These are phyloP conservation scores for Dexiosoma caninum DNA, from an alignment of 2,888 invertebrate species.

Conservation along the genomic window DNA sequence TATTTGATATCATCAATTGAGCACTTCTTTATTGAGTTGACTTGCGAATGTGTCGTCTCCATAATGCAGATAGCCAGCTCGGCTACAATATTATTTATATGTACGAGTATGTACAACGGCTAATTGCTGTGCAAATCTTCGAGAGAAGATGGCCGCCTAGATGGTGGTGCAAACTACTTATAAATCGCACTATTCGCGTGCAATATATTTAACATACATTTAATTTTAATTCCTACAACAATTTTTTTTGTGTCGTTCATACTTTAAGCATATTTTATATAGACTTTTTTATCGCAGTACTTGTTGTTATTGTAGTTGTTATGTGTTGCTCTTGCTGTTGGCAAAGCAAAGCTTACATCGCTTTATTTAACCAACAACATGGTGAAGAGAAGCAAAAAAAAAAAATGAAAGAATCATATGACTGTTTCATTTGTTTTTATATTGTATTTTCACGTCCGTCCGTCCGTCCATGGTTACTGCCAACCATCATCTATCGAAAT, in stretches of 20 bases:
- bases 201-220: slow-evolving; percentile 6
- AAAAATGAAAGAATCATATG: not conserved
- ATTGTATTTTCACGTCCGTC: not conserved
- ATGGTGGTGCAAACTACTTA: too few species aligned
- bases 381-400: slow-evolving; percentile 7
- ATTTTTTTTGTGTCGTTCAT: not conserved
- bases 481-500: slow-evolving; percentile 14
- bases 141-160: too few species aligned
- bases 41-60: too few species aligned
- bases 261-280: slow-evolving; percentile 2
- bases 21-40: not conserved
- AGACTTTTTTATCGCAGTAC: not conserved
- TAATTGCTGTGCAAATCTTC: too few species aligned
- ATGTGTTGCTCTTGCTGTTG: slow-evolving; percentile 23
- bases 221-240: slow-evolving; percentile 33
- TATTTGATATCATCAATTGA: not conserved
- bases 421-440: slow-evolving; percentile 17
- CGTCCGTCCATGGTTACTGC: not conserved
- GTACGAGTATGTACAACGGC: too few species aligned
- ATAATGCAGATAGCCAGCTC: too few species aligned
- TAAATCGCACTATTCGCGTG: not conserved
- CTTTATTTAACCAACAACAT: slow-evolving; percentile 40
- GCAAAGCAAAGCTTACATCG: slow-evolving; percentile 41
- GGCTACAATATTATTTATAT: too few species aligned
- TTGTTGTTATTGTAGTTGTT: not conserved